Evolutionary conservation across 2,797 vertebrate genomes (phyloP), one percentile per base, ranked within the genome.

Genomic region (Yasuhikotakia modesta): DNA sequence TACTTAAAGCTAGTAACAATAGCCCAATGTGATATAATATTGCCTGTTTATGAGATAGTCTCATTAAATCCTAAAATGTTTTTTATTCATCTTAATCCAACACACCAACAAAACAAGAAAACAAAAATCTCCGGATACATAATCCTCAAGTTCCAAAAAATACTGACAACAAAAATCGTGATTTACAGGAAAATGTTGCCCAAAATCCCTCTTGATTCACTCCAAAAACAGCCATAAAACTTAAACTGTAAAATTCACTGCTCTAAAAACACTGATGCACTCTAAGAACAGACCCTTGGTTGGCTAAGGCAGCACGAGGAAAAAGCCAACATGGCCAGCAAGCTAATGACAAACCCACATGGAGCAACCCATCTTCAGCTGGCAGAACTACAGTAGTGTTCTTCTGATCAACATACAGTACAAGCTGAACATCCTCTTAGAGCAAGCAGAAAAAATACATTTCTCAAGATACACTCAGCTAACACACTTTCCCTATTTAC

Each of bases 131-230:
- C 87, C 85, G 88, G 83, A 80, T 39, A 86, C 87, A 90, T 90
- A 94, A 91, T 91, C 85, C 84, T 53, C 22, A 89, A 90, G 86
- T 93, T 94, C 92, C 92, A 88, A 93, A 91, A 93, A 95, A 91
- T 91, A 63, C 91, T 90, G 91, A 89, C 90, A 91, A 91, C 90
- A 89, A 87, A 84, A 88, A 88, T 89, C 89, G 87, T 82, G 90
- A 92, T 91, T 94, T 93, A 92, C 93, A 94, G 90, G 92, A 94
- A 94, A 81, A 79, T 35, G 81, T 82, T 90, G 90, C 91, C 93
- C 93, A 91, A 86, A 88, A 84, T 64, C 73, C 32, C 66, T 55
- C 43, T 60, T 50, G 65, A 86, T 80, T 84, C 65, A 76, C 75
- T 80, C 77, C 73, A 19, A 81, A 85, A 83, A 82, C 85, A 79